A percentile compares a stretch with the other conserved stretches of the same genome.
These are phyloP conservation scores for Epinephelus malabaricus DNA, from an alignment of 2,797 vertebrate genomes.

Conservation along the genomic window DNA sequence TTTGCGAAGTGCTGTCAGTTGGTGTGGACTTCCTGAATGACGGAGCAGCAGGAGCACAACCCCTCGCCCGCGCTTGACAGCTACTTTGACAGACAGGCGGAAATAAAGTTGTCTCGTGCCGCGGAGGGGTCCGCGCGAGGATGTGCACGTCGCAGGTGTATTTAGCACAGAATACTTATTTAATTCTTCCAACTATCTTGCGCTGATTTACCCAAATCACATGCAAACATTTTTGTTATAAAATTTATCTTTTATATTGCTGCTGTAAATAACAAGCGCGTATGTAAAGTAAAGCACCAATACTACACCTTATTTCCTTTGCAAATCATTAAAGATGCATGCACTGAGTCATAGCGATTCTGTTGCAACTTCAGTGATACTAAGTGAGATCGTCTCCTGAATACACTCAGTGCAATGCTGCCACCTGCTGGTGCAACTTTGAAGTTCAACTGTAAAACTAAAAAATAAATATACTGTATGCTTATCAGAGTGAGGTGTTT, in stretches of 20 bases:
- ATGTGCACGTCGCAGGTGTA: background rate
- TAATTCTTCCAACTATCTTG: background rate
- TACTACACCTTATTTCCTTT: slow-evolving; percentile 38
- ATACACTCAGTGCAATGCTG: slow-evolving; percentile 47
- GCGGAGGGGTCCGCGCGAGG: background rate
- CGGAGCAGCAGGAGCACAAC: slow-evolving; percentile 73
- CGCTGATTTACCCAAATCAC: background rate
- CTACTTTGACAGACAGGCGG: slow-evolving; percentile 77
- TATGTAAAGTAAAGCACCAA: slow-evolving; percentile 3
- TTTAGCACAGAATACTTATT: background rate
- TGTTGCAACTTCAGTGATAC: slow-evolving; percentile 54
- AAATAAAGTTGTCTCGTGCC: slow-evolving; percentile 73
- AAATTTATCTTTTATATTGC: fast-evolving
- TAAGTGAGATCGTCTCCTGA: background rate
- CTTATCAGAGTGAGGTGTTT: background rate
- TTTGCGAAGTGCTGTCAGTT: slow-evolving; percentile 80
- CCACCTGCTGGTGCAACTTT: slow-evolving; percentile 64
- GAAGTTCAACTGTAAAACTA: slow-evolving; percentile 8
- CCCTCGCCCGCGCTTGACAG: slow-evolving; percentile 71
- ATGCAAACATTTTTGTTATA: background rate
- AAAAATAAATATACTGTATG: background rate
- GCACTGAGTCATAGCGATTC: slow-evolving; percentile 64
- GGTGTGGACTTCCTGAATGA: slow-evolving; percentile 85
- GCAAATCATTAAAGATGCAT: slow-evolving; percentile 67
- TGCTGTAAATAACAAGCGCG: background rate